These are phyloP conservation scores for Acropternis orthonyx DNA, from an alignment of 2,797 vertebrate genomes.

Conservation along the genomic window DNA sequence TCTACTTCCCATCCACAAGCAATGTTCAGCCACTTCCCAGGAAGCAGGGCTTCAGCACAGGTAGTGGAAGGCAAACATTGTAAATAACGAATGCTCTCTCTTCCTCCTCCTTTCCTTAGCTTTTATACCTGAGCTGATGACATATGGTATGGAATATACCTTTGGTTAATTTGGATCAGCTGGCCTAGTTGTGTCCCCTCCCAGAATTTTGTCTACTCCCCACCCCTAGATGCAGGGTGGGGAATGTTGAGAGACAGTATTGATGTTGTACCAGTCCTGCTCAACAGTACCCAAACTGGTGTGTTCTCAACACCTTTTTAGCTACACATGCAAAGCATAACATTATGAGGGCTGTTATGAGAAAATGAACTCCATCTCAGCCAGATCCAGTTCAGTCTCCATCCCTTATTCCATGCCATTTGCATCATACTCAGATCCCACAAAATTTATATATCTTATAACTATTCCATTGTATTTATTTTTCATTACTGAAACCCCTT, in stretches of 20 bases:
- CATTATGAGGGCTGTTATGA: background rate
- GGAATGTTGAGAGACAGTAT: background rate
- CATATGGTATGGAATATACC: background rate
- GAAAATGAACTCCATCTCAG: background rate
- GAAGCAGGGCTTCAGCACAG: background rate
- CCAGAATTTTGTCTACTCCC: background rate
- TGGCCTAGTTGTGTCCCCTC: background rate
- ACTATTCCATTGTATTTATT: background rate
- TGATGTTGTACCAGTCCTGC: background rate
- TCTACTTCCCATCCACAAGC: background rate
- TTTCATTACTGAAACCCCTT: background rate
- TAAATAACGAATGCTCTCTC: background rate
- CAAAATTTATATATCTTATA: background rate
- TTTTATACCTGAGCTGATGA: background rate
- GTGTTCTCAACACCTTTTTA: background rate
- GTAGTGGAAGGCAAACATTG: background rate
- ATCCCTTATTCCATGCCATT: background rate
- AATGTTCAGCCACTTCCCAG: background rate
- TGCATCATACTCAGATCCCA: background rate
- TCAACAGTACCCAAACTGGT: background rate
- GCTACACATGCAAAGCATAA: background rate
- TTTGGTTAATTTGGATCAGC: background rate
- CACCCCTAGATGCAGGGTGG: background rate
- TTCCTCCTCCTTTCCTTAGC: background rate
- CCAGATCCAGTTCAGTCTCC: background rate